Base-by-base conservation (phyloP, 1,140 invertebrate genomes). In the Atta cephalotes region DNA sequence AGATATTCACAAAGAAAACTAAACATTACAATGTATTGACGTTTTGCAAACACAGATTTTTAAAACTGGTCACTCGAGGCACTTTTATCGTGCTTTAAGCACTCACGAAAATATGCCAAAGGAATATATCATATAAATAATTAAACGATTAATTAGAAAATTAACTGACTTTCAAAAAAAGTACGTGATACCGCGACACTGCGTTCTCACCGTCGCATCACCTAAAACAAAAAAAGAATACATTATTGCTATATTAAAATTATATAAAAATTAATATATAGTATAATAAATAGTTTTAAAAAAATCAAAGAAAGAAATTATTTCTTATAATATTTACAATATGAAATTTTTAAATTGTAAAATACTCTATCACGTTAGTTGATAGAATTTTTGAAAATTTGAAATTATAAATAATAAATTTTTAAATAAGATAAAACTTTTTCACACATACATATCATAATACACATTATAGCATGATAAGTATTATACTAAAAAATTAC, bases 171-270 rank as follows among this genome's bases (percentile, higher is more conserved):
- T 4, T 70, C 4, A 45, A 45, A 58, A 77, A 70, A 45, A 31
- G 18, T 45, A 7, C n/a, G 45, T 45, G 28, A 9, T 5, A 56
- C 45, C 31, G 65, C 49, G 63, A 71, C 31, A 45, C 35, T 63
- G 76, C 16, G 49, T 58, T 35, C 49, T 81, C 66, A 35, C 28
- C 49, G n/a, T 56, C 31, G 25, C 51, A 28, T 51, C 80, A 18
- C 71, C 80, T 84, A 70, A 62, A 84, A 84, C 80, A 84, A 28
- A 84, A 3, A 80, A 16, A 62, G 21, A 58, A 71, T 21, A 77
- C 39, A 60, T n/a, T 45, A 18, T 21, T 68, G 28, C 25, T 45
- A 51, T 12, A 63, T 45, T 4, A 16, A 78, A 76, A 39, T 76
- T 60, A 58, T 35, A 56, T 39, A 3, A 7, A 35, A 60, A 60